Percentiles rank a stretch among this genome's conserved stretches.
These are phyloP conservation scores for Enoplosus armatus DNA, from an alignment of 2,797 vertebrate species.

Conservation along the genomic window DNA sequence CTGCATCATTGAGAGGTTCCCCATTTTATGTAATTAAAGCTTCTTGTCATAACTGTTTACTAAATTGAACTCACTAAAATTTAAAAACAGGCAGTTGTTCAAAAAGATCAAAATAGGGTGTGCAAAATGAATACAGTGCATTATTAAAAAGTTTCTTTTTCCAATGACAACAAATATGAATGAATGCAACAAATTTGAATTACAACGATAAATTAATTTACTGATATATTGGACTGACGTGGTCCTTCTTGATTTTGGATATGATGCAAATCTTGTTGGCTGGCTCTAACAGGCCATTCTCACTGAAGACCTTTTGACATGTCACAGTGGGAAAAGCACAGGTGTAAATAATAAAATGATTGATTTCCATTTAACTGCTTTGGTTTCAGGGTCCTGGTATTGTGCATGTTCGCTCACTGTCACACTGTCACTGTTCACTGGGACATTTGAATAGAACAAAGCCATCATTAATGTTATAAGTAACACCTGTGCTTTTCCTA, in stretches of 20 bases:
- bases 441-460: neutral
- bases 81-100: no score
- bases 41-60: neutral
- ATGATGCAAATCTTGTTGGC: neutral
- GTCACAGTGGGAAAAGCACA: neutral
- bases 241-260: neutral
- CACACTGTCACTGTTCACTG: neutral
- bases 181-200: neutral
- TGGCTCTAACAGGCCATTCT: neutral
- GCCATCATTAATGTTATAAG: neutral
- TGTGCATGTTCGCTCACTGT: neutral
- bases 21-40: slow-evolving; percentile 23
- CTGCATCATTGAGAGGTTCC: slow-evolving; percentile 38
- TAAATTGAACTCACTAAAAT: neutral
- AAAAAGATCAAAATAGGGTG: no score
- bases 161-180: neutral
- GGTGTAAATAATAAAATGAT: neutral
- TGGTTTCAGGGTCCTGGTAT: neutral
- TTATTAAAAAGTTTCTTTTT: no score
- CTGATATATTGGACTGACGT: neutral
- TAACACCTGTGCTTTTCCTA: neutral
- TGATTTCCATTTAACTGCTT: neutral
- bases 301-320: neutral
- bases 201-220: neutral
- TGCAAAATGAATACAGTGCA: no score